phyloP scores from a whole-genome alignment of 2,797 vertebrate genomes.

The Tenualosa thibaudeaui region DNA sequence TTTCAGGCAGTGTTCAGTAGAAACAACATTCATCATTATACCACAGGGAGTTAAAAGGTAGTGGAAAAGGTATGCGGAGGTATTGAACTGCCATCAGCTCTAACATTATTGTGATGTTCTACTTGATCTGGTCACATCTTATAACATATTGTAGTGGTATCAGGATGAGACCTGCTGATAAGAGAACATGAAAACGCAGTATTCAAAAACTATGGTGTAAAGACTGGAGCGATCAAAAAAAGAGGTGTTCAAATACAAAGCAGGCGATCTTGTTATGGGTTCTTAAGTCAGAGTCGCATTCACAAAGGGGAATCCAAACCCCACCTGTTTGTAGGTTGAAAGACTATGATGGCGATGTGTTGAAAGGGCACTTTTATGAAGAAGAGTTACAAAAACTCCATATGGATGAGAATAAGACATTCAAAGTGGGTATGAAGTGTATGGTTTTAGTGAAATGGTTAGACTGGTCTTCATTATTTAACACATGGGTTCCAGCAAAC shows the following conservation, averaged over 20 bases:
- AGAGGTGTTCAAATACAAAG: not conserved
- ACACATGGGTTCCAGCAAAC: slow-evolving; percentile 19
- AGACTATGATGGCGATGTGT: no score
- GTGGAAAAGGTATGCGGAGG: slow-evolving; percentile 1
- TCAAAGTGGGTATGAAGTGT: no score
- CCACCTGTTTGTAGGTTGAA: not conserved
- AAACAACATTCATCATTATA: not conserved
- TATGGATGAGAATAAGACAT: not conserved
- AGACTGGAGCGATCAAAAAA: not conserved
- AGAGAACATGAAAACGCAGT: slow-evolving; percentile 3
- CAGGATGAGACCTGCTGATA: slow-evolving; percentile 6
- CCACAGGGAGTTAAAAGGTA: slow-evolving; percentile 10
- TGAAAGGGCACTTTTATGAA: not conserved
- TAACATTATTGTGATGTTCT: no score
- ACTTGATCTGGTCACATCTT: not conserved
- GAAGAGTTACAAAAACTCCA: not conserved
- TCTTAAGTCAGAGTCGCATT: not conserved
- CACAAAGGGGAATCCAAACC: not conserved
- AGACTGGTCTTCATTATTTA: slow-evolving; percentile 24
- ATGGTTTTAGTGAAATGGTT: slow-evolving; percentile 29
- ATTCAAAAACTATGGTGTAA: slow-evolving; percentile 2
- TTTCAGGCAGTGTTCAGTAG: not conserved
- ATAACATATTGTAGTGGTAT: slow-evolving; percentile 20
- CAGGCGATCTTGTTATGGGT: not conserved
- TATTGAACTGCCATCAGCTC: not conserved